Evolutionary conservation across 2,888 invertebrate genomes (phyloP), one percentile per base, ranked within the genome.

Genomic region (Phlogophora meticulosa): DNA sequence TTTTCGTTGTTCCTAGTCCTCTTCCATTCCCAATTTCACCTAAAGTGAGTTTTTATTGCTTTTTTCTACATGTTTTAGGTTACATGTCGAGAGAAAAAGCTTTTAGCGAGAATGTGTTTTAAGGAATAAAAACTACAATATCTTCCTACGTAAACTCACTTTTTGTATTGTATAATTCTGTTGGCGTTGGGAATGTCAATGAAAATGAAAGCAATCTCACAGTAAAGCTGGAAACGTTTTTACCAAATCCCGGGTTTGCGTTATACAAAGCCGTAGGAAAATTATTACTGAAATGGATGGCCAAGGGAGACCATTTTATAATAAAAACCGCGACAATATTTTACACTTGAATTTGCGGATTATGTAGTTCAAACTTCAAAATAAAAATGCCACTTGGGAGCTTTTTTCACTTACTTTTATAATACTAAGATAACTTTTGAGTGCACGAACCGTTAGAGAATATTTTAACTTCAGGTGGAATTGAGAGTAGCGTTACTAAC

Each of bases 211-310:
- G 70, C 74, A 78, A 76, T 76, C 70, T 69, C 61, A 36, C 42
- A 20, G 61, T 61, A 52, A 73, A 77, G 78, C 73, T 78, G 61
- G 20, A 76, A 78, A 74, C 56, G 58, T 65, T 78, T 76, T 56
- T 28, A 62, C 58, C n/a, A 56, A 78, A 76, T 64, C 76, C 70
- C 40, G 45, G 70, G 40, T 43, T 38, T 60, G n/a, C 32, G 40
- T 17, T 45, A 42, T 34, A 60, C 49, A 64, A 73, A 76, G 62
- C 69, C 60, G 57, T 69, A 55, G 45, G 69, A 77, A 77, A 69
- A 61, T 76, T 69, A 69, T 72, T 55, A 46, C 32, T 53, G 11
- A 51, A 76, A 69, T 73, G 42, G 46, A 64, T 62, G 56, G 64
- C 60, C 58, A 64, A 67, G 63, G 68, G 59, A 55, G 51, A 49